Base-by-base conservation (phyloP, 2,797 vertebrate species). In the Phalanger gymnotis region DNA sequence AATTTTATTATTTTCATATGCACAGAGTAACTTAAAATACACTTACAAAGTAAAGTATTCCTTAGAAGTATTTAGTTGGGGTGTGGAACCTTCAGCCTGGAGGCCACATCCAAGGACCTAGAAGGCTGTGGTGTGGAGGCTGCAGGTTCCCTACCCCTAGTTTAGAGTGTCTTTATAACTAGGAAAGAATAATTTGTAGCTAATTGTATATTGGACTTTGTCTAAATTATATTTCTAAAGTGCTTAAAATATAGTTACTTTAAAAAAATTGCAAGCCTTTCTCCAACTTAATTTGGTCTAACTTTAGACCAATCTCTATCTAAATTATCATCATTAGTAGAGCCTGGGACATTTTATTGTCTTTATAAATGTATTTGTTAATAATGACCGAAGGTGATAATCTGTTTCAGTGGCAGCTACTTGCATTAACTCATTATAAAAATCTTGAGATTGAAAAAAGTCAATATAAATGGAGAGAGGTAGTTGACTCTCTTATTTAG, bases 141-240 rank as follows among this genome's bases (percentile, higher is more conserved):
- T 56, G 55, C 22, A 56, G 55, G 55, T 56, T 57, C 56, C 6
- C 28, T 28, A 30, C 27, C 28, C 56, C 56, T 57, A 2, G 9
- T 95, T 53, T 52, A 81, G 87, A 53, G 57, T 92, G 81, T 22
- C n/a, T 93, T 94, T 94, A 66, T 91, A 52, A 92, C 28, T 54
- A 91, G 73, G 28, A 94, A 87, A 89, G 61, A 96, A 52, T 94
- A 94, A 94, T 92, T 90, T 95, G 66, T 93, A 93, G 57, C 94
- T 92, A 94, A 53, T 95, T 40, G 40, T 47, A 73, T 73, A 51
- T 94, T 53, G 55, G 96, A 40, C 91, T 94, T 91, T 53, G 7
- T 95, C 27, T 81, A 16, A 58, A 3, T 47, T 53, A 0, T 53
- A 25, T 89, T 93, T 81, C 57, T 22, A 89, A 94, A 91, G 19